Evolutionary conservation across 2,113 vertebrate genomes (phyloP), one percentile per base, ranked within the genome.

Genomic region (Aix galericulata): DNA sequence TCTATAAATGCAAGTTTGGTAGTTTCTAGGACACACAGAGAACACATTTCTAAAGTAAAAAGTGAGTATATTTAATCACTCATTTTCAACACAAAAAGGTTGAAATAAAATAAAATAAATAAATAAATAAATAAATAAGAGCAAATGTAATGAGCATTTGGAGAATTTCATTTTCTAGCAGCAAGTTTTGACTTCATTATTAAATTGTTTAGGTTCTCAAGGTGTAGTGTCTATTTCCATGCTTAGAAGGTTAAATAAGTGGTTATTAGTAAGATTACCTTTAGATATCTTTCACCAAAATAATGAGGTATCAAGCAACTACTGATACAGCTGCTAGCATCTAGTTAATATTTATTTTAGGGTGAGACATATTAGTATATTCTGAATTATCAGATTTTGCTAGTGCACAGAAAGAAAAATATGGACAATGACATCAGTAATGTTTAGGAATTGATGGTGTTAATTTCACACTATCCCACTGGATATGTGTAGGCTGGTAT

Each of bases 401-500:
- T 60, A 60, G 18, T 46, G 27, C 40, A 77, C 17, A 82, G 73
- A 86, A 55, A 94, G 21, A 27, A 81, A 76, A 93, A 72, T 1
- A 68, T 11, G 67, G 12, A 58, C 81, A 91, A 66, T 29, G 17
- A 82, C 95, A 84, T 60, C 58, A 72, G 58, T 62, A 90, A 82
- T 34, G 68, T 87, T 95, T 53, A 91, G 58, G 31, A 94, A 82
- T 13, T 36, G 21, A 56, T 55, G 93, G 86, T 85, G 81, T 52
- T 78, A 91, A 48, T 72, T 92, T 94, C 86, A 89, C 62, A 87
- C 86, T 82, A 94, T 53, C 58, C 71, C 31, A 85, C 56, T 48
- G 38, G 91, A 88, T 88, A 90, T 93, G 66, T 85, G 89, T 82
- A 87, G 81, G 53, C 40, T 89, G 67, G 42, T 62, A 86, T 89